Conservation (phyloP, 2,797 vertebrate species). For the Acrossocheilus fasciatus region DNA sequence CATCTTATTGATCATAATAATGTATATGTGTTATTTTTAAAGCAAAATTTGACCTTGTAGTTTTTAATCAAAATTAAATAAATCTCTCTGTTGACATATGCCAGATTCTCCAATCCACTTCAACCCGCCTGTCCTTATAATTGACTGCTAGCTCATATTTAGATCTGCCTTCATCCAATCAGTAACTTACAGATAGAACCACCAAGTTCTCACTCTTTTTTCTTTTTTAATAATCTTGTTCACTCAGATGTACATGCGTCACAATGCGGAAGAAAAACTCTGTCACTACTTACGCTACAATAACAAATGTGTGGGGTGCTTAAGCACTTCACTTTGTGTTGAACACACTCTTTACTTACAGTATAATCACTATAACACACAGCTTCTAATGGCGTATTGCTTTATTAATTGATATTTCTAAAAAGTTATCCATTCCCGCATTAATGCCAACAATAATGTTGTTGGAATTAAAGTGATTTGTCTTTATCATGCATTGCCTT, state of each 20-base stretch:
- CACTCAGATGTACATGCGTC: neutral
- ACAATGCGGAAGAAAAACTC: neutral
- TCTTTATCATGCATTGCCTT: constrained; percentile 10
- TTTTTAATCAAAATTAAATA: neutral
- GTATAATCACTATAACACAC: neutral
- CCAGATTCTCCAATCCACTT: too few species aligned
- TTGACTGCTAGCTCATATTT: neutral
- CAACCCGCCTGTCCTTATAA: too few species aligned
- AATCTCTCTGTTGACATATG: too few species aligned
- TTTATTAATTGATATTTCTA: neutral
- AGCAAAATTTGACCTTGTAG: neutral
- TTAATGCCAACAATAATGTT: neutral
- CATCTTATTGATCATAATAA: neutral
- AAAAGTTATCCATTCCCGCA: neutral
- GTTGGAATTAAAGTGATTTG: constrained; percentile 28
- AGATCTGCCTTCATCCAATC: neutral
- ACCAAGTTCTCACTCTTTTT: too few species aligned
- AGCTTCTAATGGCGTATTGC: neutral
- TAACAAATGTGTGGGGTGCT: neutral
- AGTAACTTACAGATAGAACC: neutral
- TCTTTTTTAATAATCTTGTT: neutral
- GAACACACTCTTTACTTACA: neutral
- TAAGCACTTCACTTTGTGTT: neutral
- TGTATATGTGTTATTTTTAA: neutral
- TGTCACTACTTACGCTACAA: neutral